Evolutionary conservation across 2,797 vertebrate genomes (phyloP), one percentile per base, ranked within the genome.

Genomic region (Macroramphosus scolopax): DNA sequence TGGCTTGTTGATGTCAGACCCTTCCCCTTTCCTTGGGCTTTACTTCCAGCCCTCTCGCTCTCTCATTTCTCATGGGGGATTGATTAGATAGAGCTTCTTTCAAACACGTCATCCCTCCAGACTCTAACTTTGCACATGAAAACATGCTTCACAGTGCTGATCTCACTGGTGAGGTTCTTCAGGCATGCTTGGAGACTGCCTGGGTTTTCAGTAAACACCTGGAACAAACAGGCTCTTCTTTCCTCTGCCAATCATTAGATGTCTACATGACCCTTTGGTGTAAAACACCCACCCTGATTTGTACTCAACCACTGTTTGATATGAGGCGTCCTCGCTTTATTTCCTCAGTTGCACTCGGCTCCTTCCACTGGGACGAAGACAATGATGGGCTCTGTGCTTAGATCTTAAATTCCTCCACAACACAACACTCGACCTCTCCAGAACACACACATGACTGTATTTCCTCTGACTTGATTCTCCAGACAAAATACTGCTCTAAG

Each of bases 1-100:
- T 78, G 87, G 76, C 75, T 84, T 51, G 72, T 78, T 88, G 84
- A 86, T 84, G 77, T 86, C 85, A 84, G 80, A 77, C 71, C 81
- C 82, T 75, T 86, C 81, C 89, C 77, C 78, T 84, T 80, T 73
- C 58, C 62, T 70, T 75, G 83, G 85, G 84, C 84, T 75, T 51
- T 59, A 45, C 54, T 66, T 74, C 65, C n/a, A 73, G 68, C 68
- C 68, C 69, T 62, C 54, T 62, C 71, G 68, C 46, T 12, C 55
- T 54, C 72, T 65, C 70, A n/a, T 54, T 68, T 60, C 68, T 77
- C 77, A 59, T 11, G 43, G 68, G 76, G 75, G 58, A 82, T 55
- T 61, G 63, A 81, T 75, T 61, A 76, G 77, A 85, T 63, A 64
- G 63, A 70, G 64, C 71, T 49, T 42, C 76, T 72, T 69, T 76